phyloP scores from a whole-genome alignment of 1,140 invertebrate species.

The Drosophila athabasca region DNA sequence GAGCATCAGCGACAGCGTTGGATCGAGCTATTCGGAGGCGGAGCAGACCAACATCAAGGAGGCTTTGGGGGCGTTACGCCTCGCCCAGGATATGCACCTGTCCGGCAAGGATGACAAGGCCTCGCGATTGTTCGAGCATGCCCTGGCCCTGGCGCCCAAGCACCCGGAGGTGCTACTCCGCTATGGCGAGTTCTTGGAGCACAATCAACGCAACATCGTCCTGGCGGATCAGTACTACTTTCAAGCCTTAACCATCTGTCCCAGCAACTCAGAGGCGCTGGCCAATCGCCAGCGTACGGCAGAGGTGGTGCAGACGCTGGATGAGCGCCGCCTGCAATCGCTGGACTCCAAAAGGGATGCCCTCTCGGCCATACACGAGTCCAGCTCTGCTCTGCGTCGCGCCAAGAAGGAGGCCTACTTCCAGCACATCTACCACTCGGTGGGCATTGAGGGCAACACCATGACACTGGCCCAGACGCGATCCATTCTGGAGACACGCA shows the following conservation, averaged over 20 bases:
- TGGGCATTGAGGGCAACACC: slow-evolving; percentile 98
- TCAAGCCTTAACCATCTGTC: slow-evolving; percentile 91
- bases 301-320: slow-evolving; percentile 95
- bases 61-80: slow-evolving; percentile 91
- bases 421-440: slow-evolving; percentile 98
- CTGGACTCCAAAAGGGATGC: slow-evolving; percentile 95
- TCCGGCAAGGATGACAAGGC: slow-evolving; percentile 94
- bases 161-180: slow-evolving; percentile 96
- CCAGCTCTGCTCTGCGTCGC: slow-evolving; percentile 90
- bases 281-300: slow-evolving; percentile 92
- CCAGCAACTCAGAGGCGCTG: slow-evolving; percentile 91
- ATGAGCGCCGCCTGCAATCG: slow-evolving; percentile 90
- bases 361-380: slow-evolving; percentile 91
- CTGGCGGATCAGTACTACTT: slow-evolving; percentile 95
- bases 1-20: slow-evolving; percentile 63
- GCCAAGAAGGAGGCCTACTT: slow-evolving; percentile 98
- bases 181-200: slow-evolving; percentile 97
- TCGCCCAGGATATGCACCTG: slow-evolving; percentile 92
- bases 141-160: slow-evolving; percentile 93
- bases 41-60: slow-evolving; percentile 85
- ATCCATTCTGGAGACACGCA: slow-evolving; percentile 95
- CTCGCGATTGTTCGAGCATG: slow-evolving; percentile 94
- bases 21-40: slow-evolving; percentile 45
- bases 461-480: slow-evolving; percentile 97
- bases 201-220: slow-evolving; percentile 92